Conservation (phyloP, 92 coral and sea anemone species). For the Muricea muricata region DNA sequence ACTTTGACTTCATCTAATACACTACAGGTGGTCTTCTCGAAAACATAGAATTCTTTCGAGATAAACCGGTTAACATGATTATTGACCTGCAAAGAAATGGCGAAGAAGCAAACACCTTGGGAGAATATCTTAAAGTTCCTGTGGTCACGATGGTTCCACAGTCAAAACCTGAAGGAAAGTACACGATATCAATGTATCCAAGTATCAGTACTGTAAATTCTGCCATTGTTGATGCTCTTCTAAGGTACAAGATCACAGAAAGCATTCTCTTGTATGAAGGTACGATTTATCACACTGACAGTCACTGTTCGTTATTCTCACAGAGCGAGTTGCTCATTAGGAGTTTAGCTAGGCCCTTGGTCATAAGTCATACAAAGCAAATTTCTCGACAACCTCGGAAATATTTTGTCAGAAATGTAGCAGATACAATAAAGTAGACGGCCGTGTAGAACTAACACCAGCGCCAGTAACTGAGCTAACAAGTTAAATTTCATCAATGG, state of each 20-base stretch:
- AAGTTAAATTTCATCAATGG: too few species aligned
- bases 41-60: neutral
- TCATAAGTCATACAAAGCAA: too few species aligned
- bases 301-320: too few species aligned
- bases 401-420: too few species aligned
- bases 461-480: too few species aligned
- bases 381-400: too few species aligned
- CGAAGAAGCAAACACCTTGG: conserved; percentile 14
- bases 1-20: too few species aligned
- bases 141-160: conserved; percentile 27
- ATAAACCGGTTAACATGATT: conserved; percentile 4
- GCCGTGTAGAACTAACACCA: too few species aligned
- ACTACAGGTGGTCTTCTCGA: conserved; percentile 6
- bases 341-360: too few species aligned
- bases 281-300: neutral
- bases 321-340: too few species aligned
- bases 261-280: conserved; percentile 17
- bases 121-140: conserved; percentile 23
- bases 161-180: conserved; percentile 21
- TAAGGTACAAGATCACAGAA: conserved; percentile 11
- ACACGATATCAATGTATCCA: conserved; percentile 38
- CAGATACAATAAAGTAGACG: too few species aligned
- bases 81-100: conserved; percentile 17
- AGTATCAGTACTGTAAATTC: neutral
- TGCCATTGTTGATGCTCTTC: conserved; percentile 13